Evolutionary conservation across 53 echinoderm and acorn worm species (phyloP).

Genomic region (Temnopleurus reevesii): DNA sequence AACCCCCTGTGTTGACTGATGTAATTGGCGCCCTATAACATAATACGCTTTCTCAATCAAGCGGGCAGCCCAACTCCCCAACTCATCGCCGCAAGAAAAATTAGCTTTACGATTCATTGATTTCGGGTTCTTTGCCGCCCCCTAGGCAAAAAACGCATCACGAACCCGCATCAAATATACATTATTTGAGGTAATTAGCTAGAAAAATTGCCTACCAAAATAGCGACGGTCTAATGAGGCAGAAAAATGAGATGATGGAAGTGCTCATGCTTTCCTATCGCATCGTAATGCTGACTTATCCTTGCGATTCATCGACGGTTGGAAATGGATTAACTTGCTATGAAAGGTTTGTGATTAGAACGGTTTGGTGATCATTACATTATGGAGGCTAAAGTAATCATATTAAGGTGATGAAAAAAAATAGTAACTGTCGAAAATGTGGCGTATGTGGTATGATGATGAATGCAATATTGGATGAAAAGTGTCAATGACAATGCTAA

Average conservation of each 20-base stretch:
- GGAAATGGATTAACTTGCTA: neutral
- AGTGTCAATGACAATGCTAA: too few relatives aligned
- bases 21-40: conserved; percentile 17
- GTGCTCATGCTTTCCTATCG: neutral
- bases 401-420: too few relatives aligned
- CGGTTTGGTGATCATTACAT: neutral
- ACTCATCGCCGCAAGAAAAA: conserved; percentile 18
- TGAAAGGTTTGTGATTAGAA: neutral
- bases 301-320: neutral
- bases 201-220: conserved; percentile 33
- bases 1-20: neutral
- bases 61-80: neutral
- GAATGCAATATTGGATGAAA: too few relatives aligned
- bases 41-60: conserved; percentile 37
- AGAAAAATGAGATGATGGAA: conserved; percentile 15
- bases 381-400: neutral
- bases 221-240: conserved; percentile 22
- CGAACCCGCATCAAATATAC: neutral
- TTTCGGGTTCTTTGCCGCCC: neutral
- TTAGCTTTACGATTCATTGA: conserved; percentile 31
- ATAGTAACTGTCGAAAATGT: too few relatives aligned
- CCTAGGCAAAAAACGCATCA: conserved; percentile 9
- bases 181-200: conserved; percentile 30
- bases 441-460: neutral
- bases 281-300: neutral